Evolutionary conservation across 2,797 vertebrate species (phyloP).

Genomic region (Trematomus bernacchii): DNA sequence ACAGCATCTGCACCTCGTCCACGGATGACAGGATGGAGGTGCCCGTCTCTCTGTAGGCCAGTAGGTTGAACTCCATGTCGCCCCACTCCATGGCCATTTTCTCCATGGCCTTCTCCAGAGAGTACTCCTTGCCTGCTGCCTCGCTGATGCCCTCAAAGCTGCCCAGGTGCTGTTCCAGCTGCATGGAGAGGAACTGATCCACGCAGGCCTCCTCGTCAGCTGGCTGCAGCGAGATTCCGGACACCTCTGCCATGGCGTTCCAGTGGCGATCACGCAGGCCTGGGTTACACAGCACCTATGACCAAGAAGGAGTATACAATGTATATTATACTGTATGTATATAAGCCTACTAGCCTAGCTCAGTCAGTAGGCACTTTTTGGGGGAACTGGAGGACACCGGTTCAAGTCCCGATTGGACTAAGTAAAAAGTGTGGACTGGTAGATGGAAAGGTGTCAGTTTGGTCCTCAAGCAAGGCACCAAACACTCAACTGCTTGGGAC

Average conservation of each 20-base stretch:
- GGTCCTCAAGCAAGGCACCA: too few relatives aligned
- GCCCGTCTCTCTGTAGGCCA: slow-evolving; percentile 88
- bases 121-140: slow-evolving; percentile 90
- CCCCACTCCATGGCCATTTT: slow-evolving; percentile 90
- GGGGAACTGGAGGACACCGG: too few relatives aligned
- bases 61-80: slow-evolving; percentile 86
- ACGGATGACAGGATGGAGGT: slow-evolving; percentile 89
- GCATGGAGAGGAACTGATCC: slow-evolving; percentile 85
- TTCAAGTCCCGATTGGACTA: too few relatives aligned
- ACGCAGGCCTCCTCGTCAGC: slow-evolving; percentile 79
- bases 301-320: not conserved
- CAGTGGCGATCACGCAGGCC: slow-evolving; percentile 90
- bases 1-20: slow-evolving; percentile 90
- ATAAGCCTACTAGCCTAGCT: too few relatives aligned
- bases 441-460: too few relatives aligned
- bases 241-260: slow-evolving; percentile 87
- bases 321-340: not conserved
- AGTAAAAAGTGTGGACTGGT: too few relatives aligned
- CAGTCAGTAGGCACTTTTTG: too few relatives aligned
- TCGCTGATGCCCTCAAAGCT: slow-evolving; percentile 89
- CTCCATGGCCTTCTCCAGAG: slow-evolving; percentile 89
- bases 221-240: slow-evolving; percentile 81
- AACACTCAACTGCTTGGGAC: too few relatives aligned
- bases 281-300: slow-evolving; percentile 88
- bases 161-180: slow-evolving; percentile 85